Evolutionary conservation across 1,140 invertebrate species (phyloP), one percentile per base, ranked within the genome.

Genomic region (Condylostylus longicornis): DNA sequence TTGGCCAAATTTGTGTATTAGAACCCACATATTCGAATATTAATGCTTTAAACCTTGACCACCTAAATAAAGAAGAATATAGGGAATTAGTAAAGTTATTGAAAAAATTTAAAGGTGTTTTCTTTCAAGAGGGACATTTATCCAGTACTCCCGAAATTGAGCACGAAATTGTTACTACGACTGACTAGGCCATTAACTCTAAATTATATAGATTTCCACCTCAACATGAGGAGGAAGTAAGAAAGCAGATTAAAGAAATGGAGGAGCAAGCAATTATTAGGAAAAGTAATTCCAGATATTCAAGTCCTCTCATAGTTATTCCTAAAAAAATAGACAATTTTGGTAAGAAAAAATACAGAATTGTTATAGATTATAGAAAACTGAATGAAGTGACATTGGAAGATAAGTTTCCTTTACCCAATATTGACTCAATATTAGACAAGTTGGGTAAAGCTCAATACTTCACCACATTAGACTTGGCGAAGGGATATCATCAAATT

Each of bases 331-430:
- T 36, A 8, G 44, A 51, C 31, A 46, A 42, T 32, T 13, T n/a
- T 19, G 39, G 31, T 18, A 40, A 42, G 15, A 29, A 18, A 18
- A 44, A 37, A 38, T 45, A 41, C 36, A 38, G 58, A 31, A 28
- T 63, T 10, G 51, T 59, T 8, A 44, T 62, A 4, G 62, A 60
- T 44, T 64, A 52, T 37, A 21, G 56, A 21, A 56, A 55, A 43
- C 28, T 64, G 23, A 65, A 65, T 44, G 49, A 57, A 29, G 43
- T 47, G 15, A 60, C 55, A 9, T 44, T 58, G 23, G 50, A 47
- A 13, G 67, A 72, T 38, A 41, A 41, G 17, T 68, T 53, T 45
- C 68, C 68, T 2, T 37, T 72, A 6, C 66, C 66, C n/a, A 47
- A 53, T 12, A 60, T 69, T 9, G 54, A 61, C 15, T 18, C 15